Evolutionary conservation across 2,797 vertebrate species (phyloP), one percentile per base, ranked within the genome.

Genomic region (Acipenser transmontanus): DNA sequence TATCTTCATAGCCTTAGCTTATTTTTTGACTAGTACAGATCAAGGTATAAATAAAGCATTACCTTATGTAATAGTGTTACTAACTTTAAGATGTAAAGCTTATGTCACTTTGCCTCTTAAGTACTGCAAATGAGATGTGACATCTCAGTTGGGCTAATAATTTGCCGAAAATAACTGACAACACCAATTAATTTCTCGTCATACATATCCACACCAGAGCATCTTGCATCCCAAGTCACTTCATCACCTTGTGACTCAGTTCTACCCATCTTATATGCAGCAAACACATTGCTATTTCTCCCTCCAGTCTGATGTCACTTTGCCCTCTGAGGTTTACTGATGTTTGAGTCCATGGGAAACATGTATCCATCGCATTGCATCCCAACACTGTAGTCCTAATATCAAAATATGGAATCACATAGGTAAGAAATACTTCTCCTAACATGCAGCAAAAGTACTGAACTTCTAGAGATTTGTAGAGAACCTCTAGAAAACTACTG

Each of bases 51-150:
- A 34, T 34, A 34, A 34, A 34, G 34, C 34, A 34, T 34, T 34
- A 4, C 4, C 34, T 34, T 34, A 34, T 34, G 34, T 3, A 34
- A 34, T 34, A 17, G 34, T 34, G 17, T 34, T 34, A 34, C 34
- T 34, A 34, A 34, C 34, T 34, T 34, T 34, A 34, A 34, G 4
- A 34, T n/a, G 54, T n/a, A 57, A 57, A 57, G 12, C 12, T n/a
- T 11, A 11, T 11, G 54, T 0, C 54, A 57, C 10, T n/a, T 57
- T 57, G 9, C 54, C 54, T 13, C 54, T 57, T 57, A n/a, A 9
- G 54, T 6, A 57, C 14, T 57, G 12, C 14, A 57, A 57, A 57
- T 57, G 54, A 57, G 54, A 57, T 57, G 54, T 57, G 54, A n/a
- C 12, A 57, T 57, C 13, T 57, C 54, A 57, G 7, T 57, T 57